phyloP scores from a whole-genome alignment of 2,888 invertebrate species.

The Zhengitettix transpicula region DNA sequence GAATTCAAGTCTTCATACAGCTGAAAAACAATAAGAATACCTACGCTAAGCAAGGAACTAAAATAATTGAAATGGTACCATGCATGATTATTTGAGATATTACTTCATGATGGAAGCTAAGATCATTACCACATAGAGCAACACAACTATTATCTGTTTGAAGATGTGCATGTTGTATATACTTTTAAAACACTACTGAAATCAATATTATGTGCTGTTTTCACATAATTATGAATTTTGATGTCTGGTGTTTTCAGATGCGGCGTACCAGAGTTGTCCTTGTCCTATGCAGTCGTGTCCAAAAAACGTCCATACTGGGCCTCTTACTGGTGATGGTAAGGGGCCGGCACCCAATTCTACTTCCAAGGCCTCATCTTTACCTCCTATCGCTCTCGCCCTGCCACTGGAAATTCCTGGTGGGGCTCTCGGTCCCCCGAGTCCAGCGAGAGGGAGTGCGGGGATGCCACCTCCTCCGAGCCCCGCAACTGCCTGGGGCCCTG shows the following conservation, averaged over 20 bases:
- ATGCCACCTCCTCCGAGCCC: constrained; percentile 20
- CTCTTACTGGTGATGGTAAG: constrained; percentile 89
- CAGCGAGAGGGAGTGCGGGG: constrained; percentile 49
- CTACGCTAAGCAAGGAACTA: too few relatives aligned
- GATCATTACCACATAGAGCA: too few relatives aligned
- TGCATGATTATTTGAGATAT: too few relatives aligned
- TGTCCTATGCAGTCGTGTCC: constrained; percentile 89
- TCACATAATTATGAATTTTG: too few relatives aligned
- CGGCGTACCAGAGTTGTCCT: constrained; percentile 56
- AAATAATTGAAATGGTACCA: too few relatives aligned
- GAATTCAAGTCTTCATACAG: too few relatives aligned
- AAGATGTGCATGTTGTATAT: too few relatives aligned
- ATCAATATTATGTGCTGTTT: too few relatives aligned
- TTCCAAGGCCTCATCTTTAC: constrained; percentile 18
- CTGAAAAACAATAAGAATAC: too few relatives aligned
- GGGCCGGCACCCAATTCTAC: constrained; percentile 20
- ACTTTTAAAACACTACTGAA: too few relatives aligned
- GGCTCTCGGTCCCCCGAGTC: constrained; percentile 43
- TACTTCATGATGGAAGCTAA: too few relatives aligned
- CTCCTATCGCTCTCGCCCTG: constrained; percentile 31
- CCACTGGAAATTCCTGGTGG: constrained; percentile 28
- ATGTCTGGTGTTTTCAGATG: constrained; percentile 23
- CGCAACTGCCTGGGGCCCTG: constrained; percentile 3
- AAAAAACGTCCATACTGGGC: constrained; percentile 97
- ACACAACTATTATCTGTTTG: too few relatives aligned